These are phyloP conservation scores for Salvator merianae DNA, from an alignment of 2,113 vertebrate species.

Conservation along the genomic window DNA sequence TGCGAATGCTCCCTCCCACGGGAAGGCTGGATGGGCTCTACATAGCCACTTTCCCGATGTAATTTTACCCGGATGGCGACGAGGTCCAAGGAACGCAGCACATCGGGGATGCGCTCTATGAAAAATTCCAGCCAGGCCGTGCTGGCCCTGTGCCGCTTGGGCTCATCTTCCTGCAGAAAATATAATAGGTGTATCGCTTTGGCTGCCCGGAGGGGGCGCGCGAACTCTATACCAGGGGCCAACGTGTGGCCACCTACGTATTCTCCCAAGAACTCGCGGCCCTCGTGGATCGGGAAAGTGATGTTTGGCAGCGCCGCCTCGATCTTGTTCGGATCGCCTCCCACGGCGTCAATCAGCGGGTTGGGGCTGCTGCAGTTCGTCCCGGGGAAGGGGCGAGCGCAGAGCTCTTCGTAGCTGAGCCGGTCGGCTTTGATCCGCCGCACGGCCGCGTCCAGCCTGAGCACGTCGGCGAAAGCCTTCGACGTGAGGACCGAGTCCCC, in stretches of 20 bases:
- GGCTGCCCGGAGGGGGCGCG: slow-evolving; percentile 29
- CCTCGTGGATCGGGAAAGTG: slow-evolving; percentile 60
- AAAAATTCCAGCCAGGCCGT: slow-evolving; percentile 72
- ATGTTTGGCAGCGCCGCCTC: slow-evolving; percentile 21
- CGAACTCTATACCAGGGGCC: accelerated
- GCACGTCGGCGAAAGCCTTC: slow-evolving; percentile 63
- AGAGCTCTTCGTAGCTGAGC: background rate
- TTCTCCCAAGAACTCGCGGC: slow-evolving; percentile 49
- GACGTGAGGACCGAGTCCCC: slow-evolving; percentile 53
- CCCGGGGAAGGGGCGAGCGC: slow-evolving; percentile 1
- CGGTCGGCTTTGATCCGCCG: slow-evolving; percentile 25
- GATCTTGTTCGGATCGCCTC: accelerated
- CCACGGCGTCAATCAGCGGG: slow-evolving; percentile 40
- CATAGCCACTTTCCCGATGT: no score
- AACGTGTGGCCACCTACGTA: slow-evolving; percentile 66
- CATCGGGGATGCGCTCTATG: slow-evolving; percentile 46
- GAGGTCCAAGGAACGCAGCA: slow-evolving; percentile 20
- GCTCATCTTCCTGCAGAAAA: slow-evolving; percentile 60
- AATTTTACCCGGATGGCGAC: background rate
- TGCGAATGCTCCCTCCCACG: no score
- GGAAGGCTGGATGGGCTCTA: no score
- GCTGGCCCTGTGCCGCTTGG: background rate
- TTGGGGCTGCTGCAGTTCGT: slow-evolving; percentile 26
- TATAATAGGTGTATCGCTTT: slow-evolving; percentile 73
- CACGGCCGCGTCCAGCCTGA: slow-evolving; percentile 66